phyloP scores from a whole-genome alignment of 2,113 vertebrate species.

The Solea solea region DNA sequence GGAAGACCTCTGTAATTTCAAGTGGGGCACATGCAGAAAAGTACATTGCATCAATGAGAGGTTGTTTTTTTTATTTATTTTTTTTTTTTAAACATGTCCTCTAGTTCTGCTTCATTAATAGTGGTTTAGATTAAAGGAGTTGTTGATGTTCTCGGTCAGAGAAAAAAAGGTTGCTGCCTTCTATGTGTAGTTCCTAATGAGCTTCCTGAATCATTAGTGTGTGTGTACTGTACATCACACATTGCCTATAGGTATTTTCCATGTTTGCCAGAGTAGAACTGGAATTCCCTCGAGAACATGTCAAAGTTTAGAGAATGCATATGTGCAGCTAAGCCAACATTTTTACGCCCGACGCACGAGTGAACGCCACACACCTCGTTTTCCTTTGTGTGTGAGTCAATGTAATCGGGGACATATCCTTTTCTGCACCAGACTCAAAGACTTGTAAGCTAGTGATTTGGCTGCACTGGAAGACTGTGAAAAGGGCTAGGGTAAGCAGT shows the following conservation, averaged over 20 bases:
- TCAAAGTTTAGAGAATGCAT: conserved; percentile 48
- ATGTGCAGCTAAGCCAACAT: conserved; percentile 32
- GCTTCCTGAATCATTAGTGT: conserved; percentile 54
- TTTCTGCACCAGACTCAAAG: conserved; percentile 53
- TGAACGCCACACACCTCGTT: conserved; percentile 32
- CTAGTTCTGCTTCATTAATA: conserved; percentile 67
- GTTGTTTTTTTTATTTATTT: not conserved
- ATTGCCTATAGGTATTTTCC: conserved; percentile 64
- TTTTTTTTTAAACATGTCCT: conserved; percentile 37
- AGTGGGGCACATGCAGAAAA: conserved; percentile 20
- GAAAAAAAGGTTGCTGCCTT: conserved; percentile 51
- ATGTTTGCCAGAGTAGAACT: conserved; percentile 47
- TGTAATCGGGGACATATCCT: conserved; percentile 44
- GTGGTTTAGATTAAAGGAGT: conserved; percentile 69
- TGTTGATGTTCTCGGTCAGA: conserved; percentile 68
- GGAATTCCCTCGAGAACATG: conserved; percentile 46
- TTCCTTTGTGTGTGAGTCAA: conserved; percentile 46
- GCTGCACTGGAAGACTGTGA: conserved; percentile 50
- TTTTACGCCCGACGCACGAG: conserved; percentile 6
- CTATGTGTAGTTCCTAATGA: conserved; percentile 76
- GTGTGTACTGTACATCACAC: conserved; percentile 22
- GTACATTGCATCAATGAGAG: conserved; percentile 49
- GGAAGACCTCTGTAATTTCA: conserved; percentile 42
- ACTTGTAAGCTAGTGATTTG: conserved; percentile 55
- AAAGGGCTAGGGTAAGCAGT: conserved; percentile 66